These are phyloP conservation scores for Brachypterus glaber DNA, from an alignment of 2,888 invertebrate species.

Conservation along the genomic window DNA sequence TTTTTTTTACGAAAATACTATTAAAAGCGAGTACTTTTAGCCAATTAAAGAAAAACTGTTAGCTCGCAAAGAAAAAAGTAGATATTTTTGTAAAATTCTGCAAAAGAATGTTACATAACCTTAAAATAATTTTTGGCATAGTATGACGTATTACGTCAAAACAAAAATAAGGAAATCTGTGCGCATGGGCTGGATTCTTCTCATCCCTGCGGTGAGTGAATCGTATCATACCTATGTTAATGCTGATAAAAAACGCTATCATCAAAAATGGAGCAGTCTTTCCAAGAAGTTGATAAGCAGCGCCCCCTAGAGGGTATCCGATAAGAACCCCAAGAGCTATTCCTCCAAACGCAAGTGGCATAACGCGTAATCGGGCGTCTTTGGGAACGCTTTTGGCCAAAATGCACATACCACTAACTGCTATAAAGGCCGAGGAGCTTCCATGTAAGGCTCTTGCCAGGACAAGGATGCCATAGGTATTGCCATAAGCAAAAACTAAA, in stretches of 20 bases:
- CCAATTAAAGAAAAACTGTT: too few species aligned
- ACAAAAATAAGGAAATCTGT: too few species aligned
- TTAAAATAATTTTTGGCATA: too few species aligned
- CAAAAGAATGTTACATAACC: too few species aligned
- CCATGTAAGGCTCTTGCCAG: conserved; percentile 71
- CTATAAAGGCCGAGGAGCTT: conserved; percentile 68
- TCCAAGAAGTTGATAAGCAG: conserved; percentile 65
- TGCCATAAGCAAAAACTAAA: conserved; percentile 67
- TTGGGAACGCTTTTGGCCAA: conserved; percentile 54
- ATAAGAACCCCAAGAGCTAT: conserved; percentile 70
- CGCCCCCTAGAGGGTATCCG: conserved; percentile 74
- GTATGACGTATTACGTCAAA: too few species aligned
- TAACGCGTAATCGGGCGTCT: conserved; percentile 53
- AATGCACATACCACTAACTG: conserved; percentile 73
- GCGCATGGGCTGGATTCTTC: too few species aligned
- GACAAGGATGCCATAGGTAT: conserved; percentile 58
- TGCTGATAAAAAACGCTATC: conserved; percentile 50
- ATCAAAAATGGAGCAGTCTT: conserved; percentile 66
- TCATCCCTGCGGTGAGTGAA: too few species aligned
- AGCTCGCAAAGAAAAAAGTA: too few species aligned
- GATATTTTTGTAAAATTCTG: too few species aligned
- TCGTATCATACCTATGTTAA: conserved; percentile 42
- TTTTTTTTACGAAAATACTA: too few species aligned
- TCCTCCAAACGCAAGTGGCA: conserved; percentile 74
- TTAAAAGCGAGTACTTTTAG: too few species aligned